Conservation (phyloP, 2,113 vertebrate genomes). For the Sprattus sprattus region DNA sequence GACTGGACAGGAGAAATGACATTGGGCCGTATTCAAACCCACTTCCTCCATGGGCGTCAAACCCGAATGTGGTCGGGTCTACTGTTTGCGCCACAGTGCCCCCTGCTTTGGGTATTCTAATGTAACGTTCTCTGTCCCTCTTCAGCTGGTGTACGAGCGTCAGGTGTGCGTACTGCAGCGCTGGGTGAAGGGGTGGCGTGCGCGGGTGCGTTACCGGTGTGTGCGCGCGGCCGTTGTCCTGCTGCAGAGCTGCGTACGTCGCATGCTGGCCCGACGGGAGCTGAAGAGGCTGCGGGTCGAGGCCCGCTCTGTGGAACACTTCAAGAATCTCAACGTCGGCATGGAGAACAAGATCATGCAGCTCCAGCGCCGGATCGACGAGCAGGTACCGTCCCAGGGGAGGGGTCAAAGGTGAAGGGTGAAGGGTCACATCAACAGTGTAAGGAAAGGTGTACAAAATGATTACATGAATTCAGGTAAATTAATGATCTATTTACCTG, state of each 20-base stretch:
- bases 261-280: slow-evolving; percentile 85
- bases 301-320: slow-evolving; percentile 95
- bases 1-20: no score
- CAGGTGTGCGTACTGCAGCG: slow-evolving; percentile 87
- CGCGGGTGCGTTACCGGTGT: slow-evolving; percentile 68
- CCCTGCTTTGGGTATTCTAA: background rate
- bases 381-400: slow-evolving; percentile 76
- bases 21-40: no score
- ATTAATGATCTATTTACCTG: no score
- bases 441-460: no score
- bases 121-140: background rate
- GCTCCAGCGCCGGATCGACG: slow-evolving; percentile 90
- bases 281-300: slow-evolving; percentile 92
- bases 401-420: background rate
- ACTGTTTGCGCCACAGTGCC: no score
- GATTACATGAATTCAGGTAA: no score
- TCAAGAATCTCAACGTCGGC: slow-evolving; percentile 96
- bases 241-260: slow-evolving; percentile 89
- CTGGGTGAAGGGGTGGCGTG: slow-evolving; percentile 82
- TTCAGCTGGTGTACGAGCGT: slow-evolving; percentile 83
- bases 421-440: background rate
- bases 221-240: slow-evolving; percentile 76
- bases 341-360: slow-evolving; percentile 99
- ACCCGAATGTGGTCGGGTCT: no score
- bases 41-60: no score